Percentiles rank a stretch among this genome's conserved stretches.
phyloP scores from a whole-genome alignment of 2,888 invertebrate species.

The Phalera bucephala region DNA sequence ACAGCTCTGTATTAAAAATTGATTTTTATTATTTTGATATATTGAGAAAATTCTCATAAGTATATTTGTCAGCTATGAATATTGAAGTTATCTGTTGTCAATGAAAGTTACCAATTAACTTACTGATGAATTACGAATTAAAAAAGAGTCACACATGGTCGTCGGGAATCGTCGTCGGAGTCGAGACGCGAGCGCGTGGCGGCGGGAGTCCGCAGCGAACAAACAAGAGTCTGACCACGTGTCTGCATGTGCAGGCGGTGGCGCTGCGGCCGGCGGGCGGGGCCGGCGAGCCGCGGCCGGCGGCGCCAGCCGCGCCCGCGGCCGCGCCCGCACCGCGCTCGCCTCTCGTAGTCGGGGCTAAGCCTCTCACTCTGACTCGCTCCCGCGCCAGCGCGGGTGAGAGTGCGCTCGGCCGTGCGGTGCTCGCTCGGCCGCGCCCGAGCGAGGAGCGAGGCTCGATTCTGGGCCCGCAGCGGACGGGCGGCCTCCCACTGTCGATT shows the following conservation, averaged over 20 bases:
- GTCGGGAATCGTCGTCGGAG: constrained; percentile 71
- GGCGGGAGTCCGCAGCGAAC: constrained; percentile 21
- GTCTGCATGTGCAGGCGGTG: constrained; percentile 80
- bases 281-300: constrained; percentile 40
- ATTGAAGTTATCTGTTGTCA: neutral
- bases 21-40: constrained; percentile 36
- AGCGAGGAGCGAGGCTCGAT: constrained; percentile 43
- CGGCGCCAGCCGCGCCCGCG: constrained; percentile 47
- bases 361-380: constrained; percentile 64
- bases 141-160: constrained; percentile 12
- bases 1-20: too few species aligned
- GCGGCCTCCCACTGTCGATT: constrained; percentile 56
- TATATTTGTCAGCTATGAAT: neutral
- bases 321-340: constrained; percentile 50
- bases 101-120: neutral
- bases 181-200: constrained; percentile 43
- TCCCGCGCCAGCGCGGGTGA: constrained; percentile 58
- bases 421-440: constrained; percentile 30
- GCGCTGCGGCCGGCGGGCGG: constrained; percentile 64
- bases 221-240: constrained; percentile 49
- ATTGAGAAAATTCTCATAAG: constrained; percentile 14
- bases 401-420: constrained; percentile 35
- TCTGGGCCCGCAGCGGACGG: constrained; percentile 53
- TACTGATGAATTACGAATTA: neutral
- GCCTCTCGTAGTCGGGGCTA: constrained; percentile 67